Evolutionary conservation across 1,140 invertebrate species (phyloP).

Genomic region (Hermatobates lingyangjiaoensis): DNA sequence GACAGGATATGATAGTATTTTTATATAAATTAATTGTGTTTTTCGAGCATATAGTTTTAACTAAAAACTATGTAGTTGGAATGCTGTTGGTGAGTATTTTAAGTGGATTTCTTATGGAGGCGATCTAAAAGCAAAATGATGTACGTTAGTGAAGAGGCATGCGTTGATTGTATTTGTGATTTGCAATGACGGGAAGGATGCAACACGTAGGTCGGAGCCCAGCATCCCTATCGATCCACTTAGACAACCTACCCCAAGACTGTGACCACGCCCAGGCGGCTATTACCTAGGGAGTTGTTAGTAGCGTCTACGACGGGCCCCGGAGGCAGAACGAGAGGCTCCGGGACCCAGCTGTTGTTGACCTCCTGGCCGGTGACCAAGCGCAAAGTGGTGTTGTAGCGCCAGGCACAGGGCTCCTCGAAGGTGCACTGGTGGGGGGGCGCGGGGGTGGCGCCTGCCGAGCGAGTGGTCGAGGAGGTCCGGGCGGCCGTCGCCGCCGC

Average conservation of each 20-base stretch:
- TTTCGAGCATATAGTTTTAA: no score
- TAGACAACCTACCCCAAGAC: neutral
- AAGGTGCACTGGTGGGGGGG: slow-evolving; percentile 8
- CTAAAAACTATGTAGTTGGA: no score
- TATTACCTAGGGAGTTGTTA: slow-evolving; percentile 24
- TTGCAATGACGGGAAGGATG: no score
- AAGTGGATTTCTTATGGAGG: no score
- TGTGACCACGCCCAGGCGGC: neutral
- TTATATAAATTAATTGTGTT: no score
- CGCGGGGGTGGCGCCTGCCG: neutral
- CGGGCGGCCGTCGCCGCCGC: no score
- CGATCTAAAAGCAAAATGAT: no score
- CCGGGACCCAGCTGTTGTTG: slow-evolving; percentile 23
- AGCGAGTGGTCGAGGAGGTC: neutral
- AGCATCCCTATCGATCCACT: neutral
- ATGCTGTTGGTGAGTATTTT: no score
- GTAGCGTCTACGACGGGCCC: slow-evolving; percentile 26
- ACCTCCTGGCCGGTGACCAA: slow-evolving; percentile 23
- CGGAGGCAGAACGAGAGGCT: slow-evolving; percentile 25
- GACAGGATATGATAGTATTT: no score
- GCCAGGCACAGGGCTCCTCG: slow-evolving; percentile 13
- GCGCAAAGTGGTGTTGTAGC: slow-evolving; percentile 18
- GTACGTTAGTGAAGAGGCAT: no score
- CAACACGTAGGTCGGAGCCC: no score
- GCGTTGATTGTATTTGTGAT: no score